phyloP scores from a whole-genome alignment of 2,888 invertebrate species.

The Caenorhabditis wallacei region DNA sequence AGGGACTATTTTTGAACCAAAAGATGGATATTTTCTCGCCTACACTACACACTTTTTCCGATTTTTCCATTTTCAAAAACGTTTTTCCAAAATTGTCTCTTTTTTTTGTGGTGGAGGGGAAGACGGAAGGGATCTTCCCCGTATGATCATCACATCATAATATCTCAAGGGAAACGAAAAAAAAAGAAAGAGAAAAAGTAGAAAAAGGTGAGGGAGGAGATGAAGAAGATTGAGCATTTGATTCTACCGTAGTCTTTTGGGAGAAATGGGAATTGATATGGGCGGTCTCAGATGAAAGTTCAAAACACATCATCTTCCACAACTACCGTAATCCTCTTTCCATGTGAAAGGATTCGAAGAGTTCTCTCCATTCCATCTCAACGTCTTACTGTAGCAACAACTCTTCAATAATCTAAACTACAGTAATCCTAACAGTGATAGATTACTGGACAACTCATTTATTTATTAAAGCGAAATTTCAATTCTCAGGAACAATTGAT shows the following conservation, averaged over 20 bases:
- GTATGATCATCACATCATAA: constrained; percentile 44
- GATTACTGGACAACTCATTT: too few species aligned
- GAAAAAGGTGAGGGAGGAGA: not conserved
- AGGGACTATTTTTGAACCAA: constrained; percentile 32
- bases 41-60: constrained; percentile 23
- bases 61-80: constrained; percentile 3
- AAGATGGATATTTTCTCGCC: constrained; percentile 35
- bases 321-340: too few species aligned
- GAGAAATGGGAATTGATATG: not conserved
- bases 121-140: constrained; percentile 4
- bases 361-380: too few species aligned
- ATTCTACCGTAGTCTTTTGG: constrained; percentile 24
- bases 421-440: too few species aligned
- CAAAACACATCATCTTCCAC: constrained; percentile 7
- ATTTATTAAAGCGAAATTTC: too few species aligned
- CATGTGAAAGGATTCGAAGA: too few species aligned
- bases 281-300: constrained; percentile 8
- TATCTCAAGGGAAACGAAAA: constrained; percentile 29
- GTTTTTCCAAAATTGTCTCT: not conserved
- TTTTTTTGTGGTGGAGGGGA: constrained; percentile 1
- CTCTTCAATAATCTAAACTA: too few species aligned
- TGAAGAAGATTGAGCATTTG: constrained; percentile 20
- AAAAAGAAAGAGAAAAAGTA: constrained; percentile 4
- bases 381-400: too few species aligned
- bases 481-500: too few species aligned